phyloP scores from a whole-genome alignment of 2,797 vertebrate genomes.

The Avahi laniger region DNA sequence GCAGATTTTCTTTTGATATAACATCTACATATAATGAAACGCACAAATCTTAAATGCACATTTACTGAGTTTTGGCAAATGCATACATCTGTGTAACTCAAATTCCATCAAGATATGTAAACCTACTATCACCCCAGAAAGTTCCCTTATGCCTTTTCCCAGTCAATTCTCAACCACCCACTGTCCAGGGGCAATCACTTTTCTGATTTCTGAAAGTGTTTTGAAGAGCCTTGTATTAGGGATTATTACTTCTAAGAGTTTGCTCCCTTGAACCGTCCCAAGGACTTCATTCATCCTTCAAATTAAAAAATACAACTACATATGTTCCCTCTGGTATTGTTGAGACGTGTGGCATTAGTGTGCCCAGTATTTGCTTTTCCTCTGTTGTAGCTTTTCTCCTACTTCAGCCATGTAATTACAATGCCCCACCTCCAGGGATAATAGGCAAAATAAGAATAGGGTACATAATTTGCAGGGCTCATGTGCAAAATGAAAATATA shows the following conservation, averaged over 20 bases:
- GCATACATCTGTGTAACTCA: not conserved
- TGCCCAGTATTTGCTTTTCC: not conserved
- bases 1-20: not conserved
- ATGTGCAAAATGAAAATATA: not conserved
- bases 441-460: not conserved
- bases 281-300: not conserved
- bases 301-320: not conserved
- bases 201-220: not conserved
- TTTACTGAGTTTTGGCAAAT: slow-evolving; percentile 34
- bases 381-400: not conserved
- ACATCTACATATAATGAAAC: not conserved
- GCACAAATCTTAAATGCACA: not conserved
- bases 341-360: not conserved
- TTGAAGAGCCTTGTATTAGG: not conserved
- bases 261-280: not conserved
- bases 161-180: not conserved
- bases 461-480: not conserved
- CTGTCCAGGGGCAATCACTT: not conserved
- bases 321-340: not conserved
- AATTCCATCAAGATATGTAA: not conserved
- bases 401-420: not conserved
- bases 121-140: not conserved
- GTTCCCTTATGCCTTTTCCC: not conserved
- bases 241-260: not conserved
- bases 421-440: not conserved